phyloP scores from a whole-genome alignment of 2,113 vertebrate species.

The Phrynocephalus versicolor region DNA sequence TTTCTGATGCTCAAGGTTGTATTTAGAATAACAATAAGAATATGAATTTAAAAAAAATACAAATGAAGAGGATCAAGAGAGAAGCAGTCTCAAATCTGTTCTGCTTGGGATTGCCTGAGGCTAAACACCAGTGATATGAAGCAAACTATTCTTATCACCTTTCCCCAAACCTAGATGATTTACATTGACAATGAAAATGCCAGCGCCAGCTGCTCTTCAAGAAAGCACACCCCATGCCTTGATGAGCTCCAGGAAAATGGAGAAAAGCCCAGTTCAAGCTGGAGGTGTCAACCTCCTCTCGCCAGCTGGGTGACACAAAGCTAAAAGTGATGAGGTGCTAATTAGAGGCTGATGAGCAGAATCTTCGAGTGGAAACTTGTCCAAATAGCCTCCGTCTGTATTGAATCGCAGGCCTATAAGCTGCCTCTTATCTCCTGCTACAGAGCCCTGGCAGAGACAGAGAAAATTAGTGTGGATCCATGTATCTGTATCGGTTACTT shows the following conservation, averaged over 20 bases:
- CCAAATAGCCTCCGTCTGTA: constrained; percentile 64
- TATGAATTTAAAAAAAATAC: constrained; percentile 35
- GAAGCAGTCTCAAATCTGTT: constrained; percentile 72
- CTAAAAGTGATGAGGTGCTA: constrained; percentile 82
- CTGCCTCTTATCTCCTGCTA: constrained; percentile 51
- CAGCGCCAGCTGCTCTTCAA: constrained; percentile 80
- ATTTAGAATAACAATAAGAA: constrained; percentile 55
- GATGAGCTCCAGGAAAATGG: constrained; percentile 75
- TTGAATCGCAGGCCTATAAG: constrained; percentile 64
- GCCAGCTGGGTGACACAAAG: constrained; percentile 77
- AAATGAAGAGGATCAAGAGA: constrained; percentile 69
- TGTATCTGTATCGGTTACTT: constrained; percentile 47
- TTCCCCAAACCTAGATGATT: constrained; percentile 77
- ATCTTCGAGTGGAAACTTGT: constrained; percentile 69
- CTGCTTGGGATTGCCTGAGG: constrained; percentile 71
- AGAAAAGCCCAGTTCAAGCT: constrained; percentile 76
- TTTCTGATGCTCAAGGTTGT: constrained; percentile 47
- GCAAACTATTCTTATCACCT: constrained; percentile 80
- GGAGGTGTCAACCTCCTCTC: constrained; percentile 76
- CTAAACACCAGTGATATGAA: constrained; percentile 78
- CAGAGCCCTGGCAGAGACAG: constrained; percentile 43
- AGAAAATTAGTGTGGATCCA: constrained; percentile 52
- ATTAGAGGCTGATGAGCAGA: constrained; percentile 80
- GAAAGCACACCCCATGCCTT: constrained; percentile 80
- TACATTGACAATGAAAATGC: constrained; percentile 78